Percentiles rank a stretch among this genome's conserved stretches.
Conservation (phyloP, 2,797 vertebrate genomes). For the Syngnathus acus region DNA sequence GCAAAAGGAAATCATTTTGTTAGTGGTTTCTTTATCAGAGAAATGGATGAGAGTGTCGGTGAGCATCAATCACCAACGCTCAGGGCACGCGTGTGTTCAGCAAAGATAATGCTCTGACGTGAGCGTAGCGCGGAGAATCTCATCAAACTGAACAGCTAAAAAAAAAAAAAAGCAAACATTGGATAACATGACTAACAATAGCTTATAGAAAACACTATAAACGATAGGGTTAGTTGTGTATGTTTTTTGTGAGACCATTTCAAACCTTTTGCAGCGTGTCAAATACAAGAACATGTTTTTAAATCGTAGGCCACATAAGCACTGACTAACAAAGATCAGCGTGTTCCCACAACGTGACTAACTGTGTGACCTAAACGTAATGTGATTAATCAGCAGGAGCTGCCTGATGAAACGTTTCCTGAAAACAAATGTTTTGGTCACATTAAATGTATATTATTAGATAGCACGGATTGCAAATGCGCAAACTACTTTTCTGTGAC, state of each 20-base stretch:
- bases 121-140: not conserved
- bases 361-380: not conserved
- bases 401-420: not conserved
- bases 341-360: not conserved
- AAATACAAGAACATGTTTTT: not conserved
- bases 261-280: not conserved
- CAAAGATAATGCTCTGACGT: conserved; percentile 2
- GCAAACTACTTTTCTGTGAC: not conserved
- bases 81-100: conserved; percentile 9
- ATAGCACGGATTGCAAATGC: not conserved
- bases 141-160: not conserved
- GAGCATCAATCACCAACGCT: conserved; percentile 14
- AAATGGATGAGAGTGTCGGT: conserved; percentile 2
- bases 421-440: not conserved
- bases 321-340: not conserved
- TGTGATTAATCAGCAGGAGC: not conserved
- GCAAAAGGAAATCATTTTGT: conserved; percentile 32
- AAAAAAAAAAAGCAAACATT: not conserved
- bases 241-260: not conserved
- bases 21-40: conserved; percentile 2
- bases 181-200: not conserved
- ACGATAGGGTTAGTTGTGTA: not conserved
- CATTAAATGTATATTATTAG: not conserved
- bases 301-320: not conserved
- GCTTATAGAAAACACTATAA: not conserved